These are phyloP conservation scores for Dicerorhinus sumatrensis DNA, from an alignment of 2,113 vertebrate genomes.

Conservation along the genomic window DNA sequence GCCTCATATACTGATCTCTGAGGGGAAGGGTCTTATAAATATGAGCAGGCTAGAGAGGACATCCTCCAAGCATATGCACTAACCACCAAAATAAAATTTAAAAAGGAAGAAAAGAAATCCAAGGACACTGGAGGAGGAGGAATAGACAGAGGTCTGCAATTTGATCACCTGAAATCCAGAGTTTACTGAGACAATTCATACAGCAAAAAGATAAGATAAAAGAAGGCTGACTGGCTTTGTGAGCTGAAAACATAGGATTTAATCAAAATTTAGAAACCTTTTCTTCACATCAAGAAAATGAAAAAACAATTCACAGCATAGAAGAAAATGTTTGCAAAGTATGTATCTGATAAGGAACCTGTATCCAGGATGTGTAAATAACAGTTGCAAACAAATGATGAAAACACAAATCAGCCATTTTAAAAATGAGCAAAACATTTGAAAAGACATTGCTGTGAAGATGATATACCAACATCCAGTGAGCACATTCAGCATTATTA, in stretches of 20 bases:
- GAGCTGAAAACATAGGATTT: not conserved
- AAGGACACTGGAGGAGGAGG: not conserved
- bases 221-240: not conserved
- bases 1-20: not conserved
- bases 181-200: fast-evolving
- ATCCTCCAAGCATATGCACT: not conserved
- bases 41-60: fast-evolving
- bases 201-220: too few relatives aligned
- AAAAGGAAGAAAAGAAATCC: too few relatives aligned
- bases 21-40: not conserved
- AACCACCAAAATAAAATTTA: too few relatives aligned
- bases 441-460: not conserved
- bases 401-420: not conserved
- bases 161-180: fast-evolving
- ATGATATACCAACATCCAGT: fast-evolving
- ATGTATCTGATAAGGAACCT: not conserved
- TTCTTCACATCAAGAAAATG: not conserved
- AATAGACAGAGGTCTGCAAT: too few relatives aligned
- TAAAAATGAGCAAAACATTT: not conserved
- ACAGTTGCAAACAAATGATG: not conserved
- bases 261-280: not conserved
- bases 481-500: fast-evolving
- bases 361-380: not conserved
- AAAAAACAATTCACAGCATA: not conserved
- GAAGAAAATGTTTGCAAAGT: not conserved